phyloP scores from a whole-genome alignment of 2,888 invertebrate species.

The Creontiades dilutus region DNA sequence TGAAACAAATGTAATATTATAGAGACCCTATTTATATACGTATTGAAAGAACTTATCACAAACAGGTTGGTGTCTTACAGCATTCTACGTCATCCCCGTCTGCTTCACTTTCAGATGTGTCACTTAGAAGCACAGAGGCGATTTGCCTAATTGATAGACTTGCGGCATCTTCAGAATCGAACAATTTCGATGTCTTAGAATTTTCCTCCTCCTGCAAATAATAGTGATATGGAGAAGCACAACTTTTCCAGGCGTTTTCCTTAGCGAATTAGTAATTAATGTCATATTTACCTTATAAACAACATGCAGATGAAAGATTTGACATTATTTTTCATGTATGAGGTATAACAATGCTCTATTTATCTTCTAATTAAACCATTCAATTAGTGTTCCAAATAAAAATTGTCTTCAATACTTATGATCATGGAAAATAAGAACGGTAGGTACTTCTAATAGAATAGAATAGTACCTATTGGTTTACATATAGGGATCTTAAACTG shows the following conservation, averaged over 20 bases:
- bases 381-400: too few relatives aligned
- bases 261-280: not conserved
- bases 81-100: not conserved
- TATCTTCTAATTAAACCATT: too few relatives aligned
- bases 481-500: too few relatives aligned
- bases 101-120: constrained; percentile 51
- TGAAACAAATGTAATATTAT: not conserved
- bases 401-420: too few relatives aligned
- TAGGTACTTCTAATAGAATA: too few relatives aligned
- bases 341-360: too few relatives aligned
- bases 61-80: not conserved
- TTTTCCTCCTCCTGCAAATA: not conserved
- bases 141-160: not conserved
- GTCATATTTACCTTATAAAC: not conserved
- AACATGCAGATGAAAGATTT: too few relatives aligned
- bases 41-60: not conserved
- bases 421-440: too few relatives aligned
- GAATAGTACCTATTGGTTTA: too few relatives aligned
- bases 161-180: not conserved
- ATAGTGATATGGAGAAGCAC: not conserved
- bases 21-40: not conserved
- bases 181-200: not conserved
- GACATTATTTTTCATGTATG: too few relatives aligned
- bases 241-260: not conserved
- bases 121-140: constrained; percentile 49